phyloP scores from a whole-genome alignment of 2,888 invertebrate genomes.

The Cantharis nigra region DNA sequence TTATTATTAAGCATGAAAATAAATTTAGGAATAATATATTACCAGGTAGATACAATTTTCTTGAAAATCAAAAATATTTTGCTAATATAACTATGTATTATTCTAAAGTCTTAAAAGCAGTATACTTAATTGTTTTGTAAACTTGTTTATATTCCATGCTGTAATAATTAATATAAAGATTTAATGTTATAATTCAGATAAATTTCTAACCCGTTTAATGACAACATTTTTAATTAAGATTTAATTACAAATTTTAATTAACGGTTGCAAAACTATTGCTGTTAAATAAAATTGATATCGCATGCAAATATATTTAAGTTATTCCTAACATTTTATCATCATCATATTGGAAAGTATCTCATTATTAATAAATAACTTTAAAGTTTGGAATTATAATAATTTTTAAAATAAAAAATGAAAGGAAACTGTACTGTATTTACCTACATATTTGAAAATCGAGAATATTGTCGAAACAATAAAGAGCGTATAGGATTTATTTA shows the following conservation, averaged over 20 bases:
- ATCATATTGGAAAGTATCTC: not conserved
- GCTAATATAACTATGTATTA: no score
- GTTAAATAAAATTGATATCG: not conserved
- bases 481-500: not conserved
- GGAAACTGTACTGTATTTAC: not conserved
- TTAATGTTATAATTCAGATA: not conserved
- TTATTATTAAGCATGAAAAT: not conserved
- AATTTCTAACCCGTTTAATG: not conserved
- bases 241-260: not conserved
- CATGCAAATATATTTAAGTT: not conserved
- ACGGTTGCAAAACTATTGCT: not conserved
- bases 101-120: no score
- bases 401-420: not conserved
- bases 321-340: not conserved
- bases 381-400: not conserved
- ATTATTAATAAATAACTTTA: not conserved
- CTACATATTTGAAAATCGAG: not conserved
- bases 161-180: not conserved
- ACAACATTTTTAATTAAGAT: not conserved
- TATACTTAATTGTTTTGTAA: not conserved
- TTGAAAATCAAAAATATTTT: no score
- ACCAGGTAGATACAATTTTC: not conserved
- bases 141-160: not conserved
- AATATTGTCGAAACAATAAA: not conserved
- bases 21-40: not conserved